phyloP scores from a whole-genome alignment of 1,140 invertebrate species.

The Zaprionus davidi region DNA sequence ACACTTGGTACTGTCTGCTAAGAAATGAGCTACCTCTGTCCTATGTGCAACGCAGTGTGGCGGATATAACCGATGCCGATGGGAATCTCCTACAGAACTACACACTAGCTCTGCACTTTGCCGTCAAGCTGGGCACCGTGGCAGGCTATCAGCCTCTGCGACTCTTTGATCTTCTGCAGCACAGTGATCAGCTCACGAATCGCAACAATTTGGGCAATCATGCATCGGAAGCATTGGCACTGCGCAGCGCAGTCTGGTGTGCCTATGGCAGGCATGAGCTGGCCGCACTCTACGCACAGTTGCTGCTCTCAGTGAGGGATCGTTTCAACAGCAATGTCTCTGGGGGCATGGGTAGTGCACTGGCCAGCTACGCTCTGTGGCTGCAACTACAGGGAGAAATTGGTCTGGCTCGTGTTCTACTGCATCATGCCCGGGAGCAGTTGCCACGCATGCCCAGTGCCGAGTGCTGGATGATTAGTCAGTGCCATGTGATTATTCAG shows the following conservation, averaged over 20 bases:
- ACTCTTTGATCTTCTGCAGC: slow-evolving; percentile 90
- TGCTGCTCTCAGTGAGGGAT: slow-evolving; percentile 87
- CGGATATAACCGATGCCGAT: slow-evolving; percentile 84
- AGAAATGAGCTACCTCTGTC: slow-evolving; percentile 79
- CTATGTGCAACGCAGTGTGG: slow-evolving; percentile 61
- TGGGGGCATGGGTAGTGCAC: slow-evolving; percentile 88
- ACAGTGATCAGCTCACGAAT: slow-evolving; percentile 93
- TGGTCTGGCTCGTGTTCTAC: slow-evolving; percentile 85
- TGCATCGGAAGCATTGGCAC: slow-evolving; percentile 90
- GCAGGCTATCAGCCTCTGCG: slow-evolving; percentile 79
- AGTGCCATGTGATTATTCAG: slow-evolving; percentile 87
- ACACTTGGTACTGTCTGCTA: slow-evolving; percentile 92
- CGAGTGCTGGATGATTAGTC: slow-evolving; percentile 89
- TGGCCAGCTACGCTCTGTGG: slow-evolving; percentile 89
- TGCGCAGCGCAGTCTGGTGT: slow-evolving; percentile 93
- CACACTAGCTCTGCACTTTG: slow-evolving; percentile 88
- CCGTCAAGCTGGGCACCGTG: slow-evolving; percentile 85
- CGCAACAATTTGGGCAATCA: slow-evolving; percentile 93
- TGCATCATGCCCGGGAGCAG: slow-evolving; percentile 86
- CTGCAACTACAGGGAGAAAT: slow-evolving; percentile 88
- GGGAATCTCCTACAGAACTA: slow-evolving; percentile 86
- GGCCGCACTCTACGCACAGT: slow-evolving; percentile 90
- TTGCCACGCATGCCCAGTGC: slow-evolving; percentile 87
- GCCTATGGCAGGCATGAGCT: slow-evolving; percentile 94
- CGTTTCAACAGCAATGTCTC: slow-evolving; percentile 87